Evolutionary conservation across 2,113 vertebrate genomes (phyloP).

Genomic region (Climacteris rufus): DNA sequence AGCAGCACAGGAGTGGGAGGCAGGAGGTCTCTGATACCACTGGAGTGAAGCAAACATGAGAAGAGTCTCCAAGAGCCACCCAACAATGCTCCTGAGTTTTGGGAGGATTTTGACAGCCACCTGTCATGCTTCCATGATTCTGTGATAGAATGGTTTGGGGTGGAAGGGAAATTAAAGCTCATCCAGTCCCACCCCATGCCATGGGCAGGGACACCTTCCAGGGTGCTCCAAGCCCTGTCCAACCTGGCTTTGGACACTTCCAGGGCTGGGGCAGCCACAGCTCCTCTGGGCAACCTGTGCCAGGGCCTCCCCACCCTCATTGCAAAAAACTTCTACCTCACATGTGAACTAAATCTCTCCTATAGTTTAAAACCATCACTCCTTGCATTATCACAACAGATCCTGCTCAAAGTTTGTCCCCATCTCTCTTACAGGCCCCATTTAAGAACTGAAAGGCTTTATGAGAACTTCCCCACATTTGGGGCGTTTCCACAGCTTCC

Average conservation of each 20-base stretch:
- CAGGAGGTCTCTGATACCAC: not conserved
- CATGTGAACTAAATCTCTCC: not conserved
- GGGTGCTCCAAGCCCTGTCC: not conserved
- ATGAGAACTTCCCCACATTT: not conserved
- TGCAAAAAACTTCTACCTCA: not conserved
- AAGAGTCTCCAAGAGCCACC: not conserved
- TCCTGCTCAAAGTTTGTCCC: not conserved
- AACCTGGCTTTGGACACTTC: not conserved
- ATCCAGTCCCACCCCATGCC: not conserved
- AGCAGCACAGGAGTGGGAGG: not conserved
- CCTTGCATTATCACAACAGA: not conserved
- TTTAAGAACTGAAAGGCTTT: not conserved
- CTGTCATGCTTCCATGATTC: not conserved
- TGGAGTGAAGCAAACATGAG: not conserved
- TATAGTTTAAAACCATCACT: not conserved
- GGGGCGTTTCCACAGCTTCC: not conserved
- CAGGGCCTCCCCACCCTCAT: not conserved
- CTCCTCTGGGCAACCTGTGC: not conserved
- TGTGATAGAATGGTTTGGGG: not conserved
- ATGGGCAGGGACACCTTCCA: not conserved
- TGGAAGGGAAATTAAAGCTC: not conserved
- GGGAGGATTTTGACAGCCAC: not conserved
- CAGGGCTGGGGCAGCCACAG: not conserved
- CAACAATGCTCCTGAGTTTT: not conserved
- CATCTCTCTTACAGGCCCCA: not conserved